Evolutionary conservation across 2,113 vertebrate species (phyloP).

Genomic region (Gavia stellata): DNA sequence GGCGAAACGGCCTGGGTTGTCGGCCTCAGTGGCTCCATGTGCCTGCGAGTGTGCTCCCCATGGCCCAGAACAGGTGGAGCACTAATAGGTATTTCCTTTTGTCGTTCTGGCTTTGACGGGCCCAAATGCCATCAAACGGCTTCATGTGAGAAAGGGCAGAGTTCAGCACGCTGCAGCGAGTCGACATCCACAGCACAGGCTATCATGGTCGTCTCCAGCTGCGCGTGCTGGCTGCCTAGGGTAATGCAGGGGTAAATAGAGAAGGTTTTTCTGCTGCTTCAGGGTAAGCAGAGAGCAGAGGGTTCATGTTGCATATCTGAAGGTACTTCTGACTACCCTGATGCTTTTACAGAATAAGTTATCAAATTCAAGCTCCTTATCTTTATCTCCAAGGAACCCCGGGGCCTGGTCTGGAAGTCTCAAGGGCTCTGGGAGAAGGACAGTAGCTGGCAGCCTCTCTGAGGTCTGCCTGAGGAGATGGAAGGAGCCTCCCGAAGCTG

Average conservation of each 20-base stretch:
- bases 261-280: background rate
- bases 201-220: rapidly evolving
- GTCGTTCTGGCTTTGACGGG: background rate
- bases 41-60: rapidly evolving
- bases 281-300: background rate
- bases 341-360: background rate
- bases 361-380: background rate
- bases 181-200: background rate
- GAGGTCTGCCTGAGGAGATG: background rate
- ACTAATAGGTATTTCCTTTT: background rate
- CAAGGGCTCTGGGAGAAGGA: background rate
- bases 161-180: rapidly evolving
- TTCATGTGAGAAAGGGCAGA: background rate
- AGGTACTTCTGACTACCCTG: too few relatives aligned
- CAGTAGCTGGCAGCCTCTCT: background rate
- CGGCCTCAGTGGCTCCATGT: rapidly evolving
- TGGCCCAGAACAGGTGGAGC: background rate
- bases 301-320: background rate
- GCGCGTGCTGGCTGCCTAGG: rapidly evolving
- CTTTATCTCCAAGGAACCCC: background rate
- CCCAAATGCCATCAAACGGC: background rate
- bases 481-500: background rate
- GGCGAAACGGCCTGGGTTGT: rapidly evolving
- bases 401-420: background rate
- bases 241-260: rapidly evolving